Base-by-base conservation (phyloP, 2,113 vertebrate species). In the Chascanopsetta lugubris region DNA sequence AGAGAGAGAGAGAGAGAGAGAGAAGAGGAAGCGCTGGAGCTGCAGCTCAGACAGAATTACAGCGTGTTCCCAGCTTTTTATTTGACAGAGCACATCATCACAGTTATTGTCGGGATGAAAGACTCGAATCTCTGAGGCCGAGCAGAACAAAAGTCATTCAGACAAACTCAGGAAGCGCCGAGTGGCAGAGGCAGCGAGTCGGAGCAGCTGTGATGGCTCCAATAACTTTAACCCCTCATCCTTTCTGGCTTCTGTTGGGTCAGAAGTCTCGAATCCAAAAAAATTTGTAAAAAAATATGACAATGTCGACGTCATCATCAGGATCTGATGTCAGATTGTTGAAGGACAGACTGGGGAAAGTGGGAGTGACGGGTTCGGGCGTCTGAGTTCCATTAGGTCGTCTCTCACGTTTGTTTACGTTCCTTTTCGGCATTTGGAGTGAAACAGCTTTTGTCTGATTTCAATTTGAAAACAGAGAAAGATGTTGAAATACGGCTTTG, bases 181-280 rank as follows among this genome's bases (percentile, higher is more conserved):
- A 80, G 86, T 25, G 57, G 67, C 57, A 65, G 54, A 57, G 51
- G 69, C 61, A 67, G 59, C 62, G 36, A 17, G 57, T 67, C 34
- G 62, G 55, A n/a, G 62, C 58, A 49, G 69, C 34, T 10, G n/a
- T 8, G 42, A 69, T 54, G 76, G 29, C 53, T 60, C 74, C 15
- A 77, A 92, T 81, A 74, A 79, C 82, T 92, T 91, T 91, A 88
- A 93, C 90, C 89, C 85, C 82, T 78, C 67, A 64, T 84, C 84
- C 83, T 53, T 61, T 80, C 1, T 53, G 80, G 84, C 87, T 70
- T 54, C 82, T 62, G 71, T 12, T 55, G 27, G 4, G 42, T 25
- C 20, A 1, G 6, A 29, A 25, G 57, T 32, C 5, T 15, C 6
- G 17, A 2, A 8, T 18, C 11, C n/a, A n/a, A n/a, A n/a, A n/a